A percentile compares a stretch with the other conserved stretches of the same genome.
Evolutionary conservation across 2,113 vertebrate species (phyloP).

Genomic region (Psilopsiagon aurifrons): DNA sequence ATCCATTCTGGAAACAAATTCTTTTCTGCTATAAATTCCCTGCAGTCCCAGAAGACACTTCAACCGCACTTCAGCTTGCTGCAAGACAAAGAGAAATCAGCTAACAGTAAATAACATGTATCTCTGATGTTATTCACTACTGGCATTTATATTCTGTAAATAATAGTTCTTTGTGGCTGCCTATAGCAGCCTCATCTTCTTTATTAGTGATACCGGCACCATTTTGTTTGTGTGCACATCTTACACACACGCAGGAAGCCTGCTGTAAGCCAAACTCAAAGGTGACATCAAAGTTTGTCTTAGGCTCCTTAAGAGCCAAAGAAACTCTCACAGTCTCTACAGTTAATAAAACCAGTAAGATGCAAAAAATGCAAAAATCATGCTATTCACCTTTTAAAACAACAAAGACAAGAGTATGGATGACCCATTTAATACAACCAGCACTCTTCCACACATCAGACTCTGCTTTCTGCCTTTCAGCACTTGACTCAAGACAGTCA

Average conservation of each 20-base stretch:
- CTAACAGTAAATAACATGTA: background rate
- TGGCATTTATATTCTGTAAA: background rate
- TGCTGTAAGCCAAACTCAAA: background rate
- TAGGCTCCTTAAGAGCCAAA: background rate
- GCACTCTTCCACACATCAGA: background rate
- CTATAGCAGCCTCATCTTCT: background rate
- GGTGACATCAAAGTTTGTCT: background rate
- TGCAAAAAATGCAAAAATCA: background rate
- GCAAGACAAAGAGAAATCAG: background rate
- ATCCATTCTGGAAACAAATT: constrained; percentile 83
- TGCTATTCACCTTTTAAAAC: background rate
- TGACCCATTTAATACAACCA: background rate
- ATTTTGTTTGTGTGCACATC: background rate
- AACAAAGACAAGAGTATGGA: background rate
- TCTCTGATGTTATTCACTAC: background rate
- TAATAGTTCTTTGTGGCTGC: background rate
- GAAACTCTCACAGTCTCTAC: background rate
- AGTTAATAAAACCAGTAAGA: background rate
- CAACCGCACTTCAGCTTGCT: constrained; percentile 88
- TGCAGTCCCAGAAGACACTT: constrained; percentile 86
- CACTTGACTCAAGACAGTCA: background rate
- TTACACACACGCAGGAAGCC: background rate
- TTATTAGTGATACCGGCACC: background rate
- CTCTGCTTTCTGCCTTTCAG: background rate
- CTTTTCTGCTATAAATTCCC: constrained; percentile 80